These are phyloP conservation scores for Brachyistius frenatus DNA, from an alignment of 2,113 vertebrate genomes.

Conservation along the genomic window DNA sequence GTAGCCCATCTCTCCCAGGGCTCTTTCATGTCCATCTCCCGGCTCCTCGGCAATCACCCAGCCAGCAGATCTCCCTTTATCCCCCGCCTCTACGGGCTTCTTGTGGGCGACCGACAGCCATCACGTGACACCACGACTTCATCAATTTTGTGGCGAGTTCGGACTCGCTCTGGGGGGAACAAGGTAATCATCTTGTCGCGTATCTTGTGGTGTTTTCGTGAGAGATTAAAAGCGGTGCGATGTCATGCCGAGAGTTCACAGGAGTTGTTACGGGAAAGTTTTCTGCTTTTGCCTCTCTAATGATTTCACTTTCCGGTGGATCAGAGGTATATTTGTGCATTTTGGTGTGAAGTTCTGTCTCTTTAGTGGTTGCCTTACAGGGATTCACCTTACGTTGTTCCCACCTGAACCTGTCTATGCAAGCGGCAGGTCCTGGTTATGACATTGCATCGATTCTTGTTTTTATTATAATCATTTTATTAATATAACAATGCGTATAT, in stretches of 20 bases:
- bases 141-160: slow-evolving; percentile 2
- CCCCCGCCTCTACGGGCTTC: slow-evolving; percentile 6
- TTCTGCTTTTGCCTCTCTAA: too few relatives aligned
- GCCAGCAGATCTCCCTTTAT: slow-evolving; percentile 37
- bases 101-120: not conserved
- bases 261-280: not conserved
- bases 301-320: not conserved
- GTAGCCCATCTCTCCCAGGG: not conserved
- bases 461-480: too few relatives aligned
- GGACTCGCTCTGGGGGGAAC: not conserved
- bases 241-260: not conserved
- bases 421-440: too few relatives aligned
- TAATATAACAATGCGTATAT: too few relatives aligned
- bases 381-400: too few relatives aligned
- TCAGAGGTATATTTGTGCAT: too few relatives aligned
- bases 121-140: not conserved
- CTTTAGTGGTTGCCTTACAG: too few relatives aligned
- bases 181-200: not conserved
- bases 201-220: not conserved
- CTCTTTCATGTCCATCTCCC: slow-evolving; percentile 33
- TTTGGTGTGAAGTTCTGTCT: too few relatives aligned
- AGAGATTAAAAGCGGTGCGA: not conserved
- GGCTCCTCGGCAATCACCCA: slow-evolving; percentile 38
- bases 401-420: too few relatives aligned
- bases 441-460: too few relatives aligned